A percentile compares a stretch with the other conserved stretches of the same genome.
Evolutionary conservation across 2,113 vertebrate genomes (phyloP).

Genomic region (Nothobranchius furzeri): DNA sequence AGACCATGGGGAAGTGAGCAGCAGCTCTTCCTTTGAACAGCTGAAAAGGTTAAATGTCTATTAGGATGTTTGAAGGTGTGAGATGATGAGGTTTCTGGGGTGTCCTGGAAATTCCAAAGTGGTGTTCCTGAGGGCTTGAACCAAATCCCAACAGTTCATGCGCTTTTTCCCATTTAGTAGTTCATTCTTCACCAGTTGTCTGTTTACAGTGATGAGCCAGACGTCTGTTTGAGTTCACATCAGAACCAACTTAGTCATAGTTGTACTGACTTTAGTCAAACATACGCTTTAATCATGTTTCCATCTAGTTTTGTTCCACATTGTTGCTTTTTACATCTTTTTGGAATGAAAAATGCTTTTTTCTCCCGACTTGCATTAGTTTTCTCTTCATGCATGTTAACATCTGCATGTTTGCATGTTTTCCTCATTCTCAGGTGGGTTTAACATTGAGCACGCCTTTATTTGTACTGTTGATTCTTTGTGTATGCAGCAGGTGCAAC

Average conservation of each 20-base stretch:
- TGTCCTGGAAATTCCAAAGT: background rate
- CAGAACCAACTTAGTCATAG: background rate
- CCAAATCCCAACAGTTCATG: slow-evolving; percentile 37
- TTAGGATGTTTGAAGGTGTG: background rate
- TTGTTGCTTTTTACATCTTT: background rate
- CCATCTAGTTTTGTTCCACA: background rate
- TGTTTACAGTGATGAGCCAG: slow-evolving; percentile 1
- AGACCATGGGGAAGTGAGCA: background rate
- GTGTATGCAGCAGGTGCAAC: slow-evolving; percentile 90
- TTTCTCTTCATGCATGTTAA: slow-evolving; percentile 19
- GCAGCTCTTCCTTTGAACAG: background rate
- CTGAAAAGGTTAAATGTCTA: background rate
- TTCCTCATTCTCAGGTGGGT: background rate
- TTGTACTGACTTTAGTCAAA: slow-evolving; percentile 1
- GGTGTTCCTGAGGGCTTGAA: slow-evolving; percentile 47
- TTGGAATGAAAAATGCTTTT: background rate
- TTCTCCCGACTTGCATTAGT: background rate
- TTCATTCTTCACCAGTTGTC: slow-evolving; percentile 4
- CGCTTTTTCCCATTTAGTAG: background rate
- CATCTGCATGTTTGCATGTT: background rate
- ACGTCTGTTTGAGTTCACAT: background rate
- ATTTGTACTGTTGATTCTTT: slow-evolving; percentile 35
- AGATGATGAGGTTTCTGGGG: background rate
- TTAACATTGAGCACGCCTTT: background rate
- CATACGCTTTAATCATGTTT: background rate